Evolutionary conservation across 2,888 invertebrate genomes (phyloP).

Genomic region (Lycia hirtaria): DNA sequence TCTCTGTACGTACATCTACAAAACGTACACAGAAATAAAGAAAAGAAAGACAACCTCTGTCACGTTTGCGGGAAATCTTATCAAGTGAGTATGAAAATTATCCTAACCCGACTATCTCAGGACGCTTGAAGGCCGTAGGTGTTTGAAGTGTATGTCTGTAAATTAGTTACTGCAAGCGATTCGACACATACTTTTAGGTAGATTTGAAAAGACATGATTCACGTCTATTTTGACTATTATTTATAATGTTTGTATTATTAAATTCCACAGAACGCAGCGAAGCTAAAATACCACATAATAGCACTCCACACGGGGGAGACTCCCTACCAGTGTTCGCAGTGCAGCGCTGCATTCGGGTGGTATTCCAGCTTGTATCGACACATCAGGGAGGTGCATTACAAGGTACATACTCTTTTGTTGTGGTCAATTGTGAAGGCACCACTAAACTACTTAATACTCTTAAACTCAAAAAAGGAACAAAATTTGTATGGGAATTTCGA

Average conservation of each 20-base stretch:
- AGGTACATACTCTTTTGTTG: too few species aligned
- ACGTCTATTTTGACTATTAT: too few species aligned
- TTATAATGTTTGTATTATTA: conserved; percentile 8
- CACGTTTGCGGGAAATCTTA: conserved; percentile 80
- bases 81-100: conserved; percentile 55
- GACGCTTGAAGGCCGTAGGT: too few species aligned
- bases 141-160: too few species aligned
- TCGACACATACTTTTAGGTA: too few species aligned
- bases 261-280: conserved; percentile 71
- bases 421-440: too few species aligned
- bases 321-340: conserved; percentile 70
- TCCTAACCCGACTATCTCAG: not conserved
- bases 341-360: conserved; percentile 75
- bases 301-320: conserved; percentile 77
- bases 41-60: conserved; percentile 72
- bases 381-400: conserved; percentile 72
- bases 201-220: too few species aligned
- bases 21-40: conserved; percentile 70
- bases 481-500: too few species aligned
- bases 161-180: too few species aligned
- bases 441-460: too few species aligned
- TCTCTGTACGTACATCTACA: conserved; percentile 76
- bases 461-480: too few species aligned
- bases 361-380: conserved; percentile 78
- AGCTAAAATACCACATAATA: conserved; percentile 76